Evolutionary conservation across 2,797 vertebrate genomes (phyloP).

Genomic region (Diglossa cyanea): DNA sequence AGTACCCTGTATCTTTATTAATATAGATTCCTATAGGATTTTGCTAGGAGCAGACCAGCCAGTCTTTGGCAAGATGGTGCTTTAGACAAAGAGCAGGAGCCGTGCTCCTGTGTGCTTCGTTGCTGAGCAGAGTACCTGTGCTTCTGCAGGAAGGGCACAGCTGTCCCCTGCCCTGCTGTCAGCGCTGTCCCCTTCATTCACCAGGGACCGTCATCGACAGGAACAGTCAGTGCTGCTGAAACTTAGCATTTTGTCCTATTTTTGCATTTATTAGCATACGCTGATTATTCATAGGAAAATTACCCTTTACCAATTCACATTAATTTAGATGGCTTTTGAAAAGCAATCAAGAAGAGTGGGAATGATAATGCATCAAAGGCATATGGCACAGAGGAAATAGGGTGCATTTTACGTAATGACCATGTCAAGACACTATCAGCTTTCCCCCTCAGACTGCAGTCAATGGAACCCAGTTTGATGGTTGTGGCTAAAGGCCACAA

Average conservation of each 20-base stretch:
- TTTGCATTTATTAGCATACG: constrained; percentile 71
- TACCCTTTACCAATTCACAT: constrained; percentile 67
- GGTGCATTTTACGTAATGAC: not conserved
- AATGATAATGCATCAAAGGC: constrained; percentile 67
- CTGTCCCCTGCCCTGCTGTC: not conserved
- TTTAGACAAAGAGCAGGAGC: not conserved
- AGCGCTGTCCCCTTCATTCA: not conserved
- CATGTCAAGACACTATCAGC: not conserved
- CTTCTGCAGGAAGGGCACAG: not conserved
- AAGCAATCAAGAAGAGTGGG: constrained; percentile 72
- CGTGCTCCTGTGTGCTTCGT: not conserved
- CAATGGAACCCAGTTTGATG: not conserved
- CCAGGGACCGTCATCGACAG: not conserved
- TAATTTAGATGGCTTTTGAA: constrained; percentile 73
- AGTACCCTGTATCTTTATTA: not conserved
- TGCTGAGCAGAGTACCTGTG: not conserved
- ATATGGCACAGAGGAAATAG: not conserved
- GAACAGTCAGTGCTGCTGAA: constrained; percentile 24
- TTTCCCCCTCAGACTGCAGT: not conserved
- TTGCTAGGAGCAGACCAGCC: not conserved
- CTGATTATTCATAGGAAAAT: constrained; percentile 76
- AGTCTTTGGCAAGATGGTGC: not conserved
- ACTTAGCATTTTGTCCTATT: constrained; percentile 37
- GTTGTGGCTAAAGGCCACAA: not conserved
- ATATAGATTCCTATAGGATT: rapidly evolving